Conservation (phyloP, 2,888 invertebrate species). For the Himalopsyche kuldschensis region DNA sequence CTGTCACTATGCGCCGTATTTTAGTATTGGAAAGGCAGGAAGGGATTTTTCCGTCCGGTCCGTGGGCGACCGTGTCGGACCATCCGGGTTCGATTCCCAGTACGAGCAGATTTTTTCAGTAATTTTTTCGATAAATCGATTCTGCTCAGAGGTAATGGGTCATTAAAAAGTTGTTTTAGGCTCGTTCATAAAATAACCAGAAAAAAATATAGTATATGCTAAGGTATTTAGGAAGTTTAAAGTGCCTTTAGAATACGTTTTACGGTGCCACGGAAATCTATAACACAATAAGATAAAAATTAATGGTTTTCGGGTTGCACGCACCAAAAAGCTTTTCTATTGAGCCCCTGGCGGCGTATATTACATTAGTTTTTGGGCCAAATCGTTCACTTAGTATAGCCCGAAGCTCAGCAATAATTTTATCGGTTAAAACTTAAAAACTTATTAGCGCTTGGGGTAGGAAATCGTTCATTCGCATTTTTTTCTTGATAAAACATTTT, state of each 20-base stretch:
- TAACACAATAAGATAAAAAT: neutral
- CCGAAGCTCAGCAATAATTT: neutral
- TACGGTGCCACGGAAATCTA: neutral
- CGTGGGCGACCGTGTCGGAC: too few species aligned
- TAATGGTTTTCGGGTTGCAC: slow-evolving; percentile 6
- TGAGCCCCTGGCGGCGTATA: neutral
- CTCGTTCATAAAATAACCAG: too few species aligned
- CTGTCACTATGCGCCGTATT: too few species aligned
- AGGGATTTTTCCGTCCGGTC: too few species aligned
- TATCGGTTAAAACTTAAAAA: slow-evolving; percentile 29
- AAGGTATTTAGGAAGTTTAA: too few species aligned
- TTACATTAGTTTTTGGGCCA: slow-evolving; percentile 20
- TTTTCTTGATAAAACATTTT: slow-evolving; percentile 9
- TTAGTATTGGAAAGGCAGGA: too few species aligned
- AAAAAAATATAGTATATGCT: too few species aligned
- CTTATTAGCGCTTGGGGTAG: slow-evolving; percentile 26
- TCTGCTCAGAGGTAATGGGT: too few species aligned
- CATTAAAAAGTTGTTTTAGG: too few species aligned
- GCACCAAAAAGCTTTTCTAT: slow-evolving; percentile 16
- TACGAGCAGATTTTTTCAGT: too few species aligned
- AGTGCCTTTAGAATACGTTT: neutral
- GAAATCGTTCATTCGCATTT: slow-evolving; percentile 26
- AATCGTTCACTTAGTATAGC: slow-evolving; percentile 18
- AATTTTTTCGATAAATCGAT: too few species aligned
- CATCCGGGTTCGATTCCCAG: too few species aligned